These are phyloP conservation scores for Oplegnathus fasciatus DNA, from an alignment of 2,113 vertebrate species.

Conservation along the genomic window DNA sequence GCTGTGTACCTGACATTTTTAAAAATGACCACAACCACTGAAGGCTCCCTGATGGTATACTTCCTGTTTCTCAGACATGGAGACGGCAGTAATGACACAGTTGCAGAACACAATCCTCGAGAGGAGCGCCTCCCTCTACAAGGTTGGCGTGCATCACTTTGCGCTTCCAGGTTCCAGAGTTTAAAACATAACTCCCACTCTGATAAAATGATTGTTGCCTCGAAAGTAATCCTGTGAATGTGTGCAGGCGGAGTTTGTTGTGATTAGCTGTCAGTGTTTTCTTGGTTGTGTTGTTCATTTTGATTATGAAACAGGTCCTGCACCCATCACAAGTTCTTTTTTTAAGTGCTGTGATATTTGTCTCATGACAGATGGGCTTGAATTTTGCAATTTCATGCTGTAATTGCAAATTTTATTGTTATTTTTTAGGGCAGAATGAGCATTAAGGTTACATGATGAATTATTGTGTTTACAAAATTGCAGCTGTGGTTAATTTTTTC, in stretches of 20 bases:
- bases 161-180: conserved; percentile 7
- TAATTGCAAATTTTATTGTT: conserved; percentile 5
- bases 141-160: conserved; percentile 51
- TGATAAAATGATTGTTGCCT: conserved; percentile 16
- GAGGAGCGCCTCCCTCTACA: conserved; percentile 87
- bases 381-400: neutral
- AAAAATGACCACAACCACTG: neutral
- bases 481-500: neutral
- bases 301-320: conserved; percentile 20
- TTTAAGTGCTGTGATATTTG: conserved; percentile 12
- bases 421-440: neutral
- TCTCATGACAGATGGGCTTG: conserved; percentile 19
- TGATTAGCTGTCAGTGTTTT: conserved; percentile 1
- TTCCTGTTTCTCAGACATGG: conserved; percentile 87
- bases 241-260: conserved; percentile 16
- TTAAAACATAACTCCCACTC: conserved; percentile 36
- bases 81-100: conserved; percentile 92
- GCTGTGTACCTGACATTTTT: neutral
- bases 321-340: conserved; percentile 26
- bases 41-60: neutral
- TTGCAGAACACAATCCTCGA: conserved; percentile 90
- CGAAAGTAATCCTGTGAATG: conserved; percentile 25
- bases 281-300: conserved; percentile 20
- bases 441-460: conserved; percentile 1
- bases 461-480: conserved; percentile 13